Percentiles rank a stretch among this genome's conserved stretches.
phyloP scores from a whole-genome alignment of 2,113 vertebrate genomes.

The Bucco capensis region DNA sequence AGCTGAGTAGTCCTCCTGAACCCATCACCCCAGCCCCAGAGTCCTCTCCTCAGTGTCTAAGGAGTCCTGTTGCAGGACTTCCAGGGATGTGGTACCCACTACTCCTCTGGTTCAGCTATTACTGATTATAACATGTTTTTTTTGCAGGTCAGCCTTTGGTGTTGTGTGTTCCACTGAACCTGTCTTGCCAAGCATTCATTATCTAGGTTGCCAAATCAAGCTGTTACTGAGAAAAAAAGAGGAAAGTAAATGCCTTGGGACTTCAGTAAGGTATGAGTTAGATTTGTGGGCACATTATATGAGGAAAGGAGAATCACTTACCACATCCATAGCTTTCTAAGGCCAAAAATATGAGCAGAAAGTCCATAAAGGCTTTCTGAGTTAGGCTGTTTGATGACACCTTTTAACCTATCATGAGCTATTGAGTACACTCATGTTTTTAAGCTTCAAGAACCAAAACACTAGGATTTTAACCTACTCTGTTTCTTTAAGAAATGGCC shows the following conservation, averaged over 20 bases:
- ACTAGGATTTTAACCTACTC: not conserved
- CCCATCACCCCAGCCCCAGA: not conserved
- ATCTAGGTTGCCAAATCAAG: not conserved
- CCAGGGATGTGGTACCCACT: not conserved
- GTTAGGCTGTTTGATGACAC: not conserved
- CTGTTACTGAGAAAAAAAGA: not conserved
- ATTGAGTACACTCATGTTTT: not conserved
- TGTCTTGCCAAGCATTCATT: not conserved
- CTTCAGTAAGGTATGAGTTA: not conserved
- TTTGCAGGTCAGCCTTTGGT: not conserved
- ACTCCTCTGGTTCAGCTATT: not conserved
- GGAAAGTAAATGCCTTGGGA: not conserved
- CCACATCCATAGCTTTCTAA: not conserved
- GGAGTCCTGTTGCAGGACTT: not conserved
- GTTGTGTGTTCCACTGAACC: not conserved
- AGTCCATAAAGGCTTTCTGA: not conserved
- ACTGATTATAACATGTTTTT: not conserved
- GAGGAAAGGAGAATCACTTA: not conserved
- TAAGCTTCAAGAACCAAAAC: not conserved
- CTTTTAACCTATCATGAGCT: not conserved
- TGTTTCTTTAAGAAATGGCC: not conserved
- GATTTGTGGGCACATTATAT: not conserved
- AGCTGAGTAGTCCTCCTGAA: not conserved
- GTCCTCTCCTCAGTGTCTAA: not conserved
- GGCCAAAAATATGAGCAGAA: not conserved